These are phyloP conservation scores for Thamnophis elegans DNA, from an alignment of 2,797 vertebrate genomes.

Conservation along the genomic window DNA sequence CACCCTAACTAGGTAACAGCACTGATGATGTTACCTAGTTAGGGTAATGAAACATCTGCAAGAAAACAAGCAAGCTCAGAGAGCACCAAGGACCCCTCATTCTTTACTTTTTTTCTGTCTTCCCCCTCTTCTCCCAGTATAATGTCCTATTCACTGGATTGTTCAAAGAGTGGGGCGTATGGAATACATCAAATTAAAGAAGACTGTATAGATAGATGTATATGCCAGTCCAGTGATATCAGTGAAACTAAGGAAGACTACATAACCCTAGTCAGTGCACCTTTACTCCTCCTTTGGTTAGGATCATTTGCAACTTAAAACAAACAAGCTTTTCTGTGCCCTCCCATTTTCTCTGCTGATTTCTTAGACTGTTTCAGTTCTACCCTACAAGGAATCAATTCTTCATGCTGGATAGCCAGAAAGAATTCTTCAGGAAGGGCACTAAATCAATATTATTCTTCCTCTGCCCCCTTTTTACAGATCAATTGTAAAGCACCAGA, in stretches of 20 bases:
- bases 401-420: neutral
- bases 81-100: too few relatives aligned
- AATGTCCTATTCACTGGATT: neutral
- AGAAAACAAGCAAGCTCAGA: too few relatives aligned
- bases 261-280: neutral
- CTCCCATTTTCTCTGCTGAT: neutral
- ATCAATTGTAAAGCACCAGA: neutral
- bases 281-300: neutral
- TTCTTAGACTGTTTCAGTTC: neutral
- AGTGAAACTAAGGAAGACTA: neutral
- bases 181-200: neutral
- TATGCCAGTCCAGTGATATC: neutral
- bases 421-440: neutral
- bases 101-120: neutral
- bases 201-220: neutral
- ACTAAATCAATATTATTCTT: neutral
- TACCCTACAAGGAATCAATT: neutral
- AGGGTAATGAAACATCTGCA: too few relatives aligned
- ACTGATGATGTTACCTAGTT: too few relatives aligned
- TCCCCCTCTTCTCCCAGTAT: neutral
- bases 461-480: neutral
- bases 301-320: neutral
- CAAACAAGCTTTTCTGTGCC: neutral
- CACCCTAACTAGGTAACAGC: too few relatives aligned
- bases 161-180: neutral